Evolutionary conservation across 2,888 invertebrate genomes (phyloP).

Genomic region (Bombylius major): DNA sequence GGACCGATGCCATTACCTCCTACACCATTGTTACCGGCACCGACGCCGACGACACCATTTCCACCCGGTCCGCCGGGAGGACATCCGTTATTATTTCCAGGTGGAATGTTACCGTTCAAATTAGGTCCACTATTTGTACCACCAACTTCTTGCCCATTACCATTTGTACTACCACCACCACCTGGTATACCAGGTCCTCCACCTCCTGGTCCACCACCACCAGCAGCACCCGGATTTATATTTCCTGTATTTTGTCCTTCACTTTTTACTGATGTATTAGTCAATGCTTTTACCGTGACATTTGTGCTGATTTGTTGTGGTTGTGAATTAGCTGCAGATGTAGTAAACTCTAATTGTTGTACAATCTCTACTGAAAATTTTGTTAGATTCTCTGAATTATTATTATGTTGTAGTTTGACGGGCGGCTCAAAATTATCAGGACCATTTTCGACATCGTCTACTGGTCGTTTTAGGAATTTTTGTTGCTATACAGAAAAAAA

Average conservation of each 20-base stretch:
- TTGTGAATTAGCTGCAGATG: slow-evolving; percentile 73
- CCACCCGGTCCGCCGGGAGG: slow-evolving; percentile 23
- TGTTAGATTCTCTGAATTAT: slow-evolving; percentile 39
- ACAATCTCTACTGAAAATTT: slow-evolving; percentile 90
- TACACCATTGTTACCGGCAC: slow-evolving; percentile 20
- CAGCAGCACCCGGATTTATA: slow-evolving; percentile 21
- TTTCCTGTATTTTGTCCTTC: slow-evolving; percentile 24
- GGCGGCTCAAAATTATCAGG: slow-evolving; percentile 51
- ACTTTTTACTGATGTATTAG: slow-evolving; percentile 45
- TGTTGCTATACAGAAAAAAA: slow-evolving; percentile 54
- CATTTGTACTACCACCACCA: slow-evolving; percentile 9
- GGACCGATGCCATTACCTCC: slow-evolving; percentile 21
- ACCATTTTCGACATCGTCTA: slow-evolving; percentile 46
- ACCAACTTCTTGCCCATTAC: slow-evolving; percentile 9
- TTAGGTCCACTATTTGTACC: slow-evolving; percentile 8
- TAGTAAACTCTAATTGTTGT: slow-evolving; percentile 81
- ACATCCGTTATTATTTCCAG: slow-evolving; percentile 17
- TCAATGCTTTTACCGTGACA: slow-evolving; percentile 75
- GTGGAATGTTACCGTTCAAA: slow-evolving; percentile 7
- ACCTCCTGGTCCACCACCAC: slow-evolving; percentile 19
- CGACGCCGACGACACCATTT: slow-evolving; percentile 16
- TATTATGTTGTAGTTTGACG: slow-evolving; percentile 56
- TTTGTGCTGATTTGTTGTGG: slow-evolving; percentile 85
- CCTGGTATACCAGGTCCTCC: slow-evolving; percentile 9
- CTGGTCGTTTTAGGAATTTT: slow-evolving; percentile 66